Evolutionary conservation across 2,888 invertebrate genomes (phyloP).

Genomic region (Macaria notata): DNA sequence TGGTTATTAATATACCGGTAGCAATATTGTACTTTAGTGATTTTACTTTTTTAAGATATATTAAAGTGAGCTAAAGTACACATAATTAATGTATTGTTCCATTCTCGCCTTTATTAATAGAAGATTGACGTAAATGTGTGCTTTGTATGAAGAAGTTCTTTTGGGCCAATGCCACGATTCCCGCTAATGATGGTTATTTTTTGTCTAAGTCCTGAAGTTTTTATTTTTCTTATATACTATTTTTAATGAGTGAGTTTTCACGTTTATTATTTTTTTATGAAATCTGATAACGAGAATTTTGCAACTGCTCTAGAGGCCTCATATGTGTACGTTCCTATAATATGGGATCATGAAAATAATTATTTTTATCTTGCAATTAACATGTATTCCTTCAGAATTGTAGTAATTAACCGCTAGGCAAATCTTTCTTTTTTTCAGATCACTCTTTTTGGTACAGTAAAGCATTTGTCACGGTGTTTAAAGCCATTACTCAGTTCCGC

Average conservation of each 20-base stretch:
- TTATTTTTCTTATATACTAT: not conserved
- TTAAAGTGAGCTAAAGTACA: not conserved
- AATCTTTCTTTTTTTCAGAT: not conserved
- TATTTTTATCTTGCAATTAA: too few species aligned
- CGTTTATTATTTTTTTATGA: too few species aligned
- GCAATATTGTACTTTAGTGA: too few species aligned
- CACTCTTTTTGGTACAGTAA: not conserved
- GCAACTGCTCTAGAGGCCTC: too few species aligned
- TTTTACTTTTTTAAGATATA: too few species aligned
- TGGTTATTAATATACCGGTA: too few species aligned
- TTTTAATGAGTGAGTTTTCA: too few species aligned
- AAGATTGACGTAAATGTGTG: conserved; percentile 41
- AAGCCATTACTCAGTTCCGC: conserved; percentile 24
- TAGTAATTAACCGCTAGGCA: not conserved
- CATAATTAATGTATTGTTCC: conserved; percentile 10
- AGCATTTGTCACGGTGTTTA: conserved; percentile 19
- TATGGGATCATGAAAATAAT: too few species aligned
- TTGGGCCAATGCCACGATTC: conserved; percentile 40
- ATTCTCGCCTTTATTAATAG: conserved; percentile 31
- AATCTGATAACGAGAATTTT: too few species aligned
- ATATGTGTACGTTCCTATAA: too few species aligned
- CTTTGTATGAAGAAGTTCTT: conserved; percentile 20
- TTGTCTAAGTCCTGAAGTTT: conserved; percentile 8
- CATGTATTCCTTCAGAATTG: too few species aligned
- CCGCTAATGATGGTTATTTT: conserved; percentile 16